These are phyloP conservation scores for Gallinago undulata DNA, from an alignment of 2,113 vertebrate genomes.

Conservation along the genomic window DNA sequence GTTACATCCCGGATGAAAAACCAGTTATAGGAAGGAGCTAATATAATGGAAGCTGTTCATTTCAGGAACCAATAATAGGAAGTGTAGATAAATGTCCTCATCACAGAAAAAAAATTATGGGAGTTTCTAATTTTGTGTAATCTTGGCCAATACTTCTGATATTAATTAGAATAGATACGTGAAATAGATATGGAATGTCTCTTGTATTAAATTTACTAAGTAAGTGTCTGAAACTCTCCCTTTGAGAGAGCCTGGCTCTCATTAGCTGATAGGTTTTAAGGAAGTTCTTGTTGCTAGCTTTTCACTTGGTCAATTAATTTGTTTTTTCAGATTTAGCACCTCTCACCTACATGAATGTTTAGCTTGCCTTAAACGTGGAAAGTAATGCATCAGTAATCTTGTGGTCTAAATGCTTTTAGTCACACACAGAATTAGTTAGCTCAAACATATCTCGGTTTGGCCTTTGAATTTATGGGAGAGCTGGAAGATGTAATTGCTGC, in stretches of 20 bases:
- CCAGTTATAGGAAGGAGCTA: not conserved
- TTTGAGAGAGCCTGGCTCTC: not conserved
- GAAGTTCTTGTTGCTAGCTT: not conserved
- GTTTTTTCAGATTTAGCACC: not conserved
- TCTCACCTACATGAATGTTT: not conserved
- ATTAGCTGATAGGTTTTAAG: not conserved
- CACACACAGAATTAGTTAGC: not conserved
- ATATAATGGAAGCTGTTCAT: not conserved
- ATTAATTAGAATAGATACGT: too few relatives aligned
- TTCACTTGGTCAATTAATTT: not conserved
- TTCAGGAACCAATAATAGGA: not conserved
- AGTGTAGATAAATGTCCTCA: not conserved
- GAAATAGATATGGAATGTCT: not conserved
- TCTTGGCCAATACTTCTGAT: not conserved
- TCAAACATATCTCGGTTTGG: not conserved
- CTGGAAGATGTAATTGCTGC: constrained; percentile 21
- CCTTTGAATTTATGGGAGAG: constrained; percentile 8
- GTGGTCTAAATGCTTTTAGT: constrained; percentile 27
- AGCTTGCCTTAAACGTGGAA: not conserved
- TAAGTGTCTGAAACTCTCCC: not conserved
- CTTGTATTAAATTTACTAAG: not conserved
- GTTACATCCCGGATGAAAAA: not conserved
- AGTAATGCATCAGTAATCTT: not conserved
- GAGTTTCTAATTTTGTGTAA: not conserved
- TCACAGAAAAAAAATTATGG: not conserved